phyloP scores from a whole-genome alignment of 2,888 invertebrate genomes.

The Drosophila emarginata region DNA sequence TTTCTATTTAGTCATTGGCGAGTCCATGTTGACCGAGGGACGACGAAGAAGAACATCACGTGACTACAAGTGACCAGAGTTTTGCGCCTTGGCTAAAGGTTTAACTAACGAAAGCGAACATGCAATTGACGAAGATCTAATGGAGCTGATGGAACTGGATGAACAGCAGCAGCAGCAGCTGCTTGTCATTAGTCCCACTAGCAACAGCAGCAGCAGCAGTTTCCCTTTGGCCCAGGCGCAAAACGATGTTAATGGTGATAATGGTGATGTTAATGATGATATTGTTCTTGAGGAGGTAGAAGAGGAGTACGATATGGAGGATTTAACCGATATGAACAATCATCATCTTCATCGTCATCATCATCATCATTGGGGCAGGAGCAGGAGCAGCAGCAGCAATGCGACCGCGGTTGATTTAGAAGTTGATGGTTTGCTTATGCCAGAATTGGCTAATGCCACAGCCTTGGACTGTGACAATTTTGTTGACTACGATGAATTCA shows the following conservation, averaged over 20 bases:
- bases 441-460: conserved; percentile 66
- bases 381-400: conserved; percentile 48
- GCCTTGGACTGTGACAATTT: conserved; percentile 71
- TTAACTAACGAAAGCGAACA: conserved; percentile 61
- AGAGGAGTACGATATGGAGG: background rate
- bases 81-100: conserved; percentile 83
- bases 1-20: conserved; percentile 73
- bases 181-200: conserved; percentile 48
- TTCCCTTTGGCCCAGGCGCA: conserved; percentile 79
- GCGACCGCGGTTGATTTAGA: conserved; percentile 37
- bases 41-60: conserved; percentile 87
- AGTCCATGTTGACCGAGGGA: conserved; percentile 79
- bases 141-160: conserved; percentile 61
- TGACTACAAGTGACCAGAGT: conserved; percentile 89
- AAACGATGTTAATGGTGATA: conserved; percentile 44
- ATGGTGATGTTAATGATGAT: conserved; percentile 27
- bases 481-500: conserved; percentile 80
- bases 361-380: conserved; percentile 37
- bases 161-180: conserved; percentile 36
- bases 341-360: background rate
- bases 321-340: background rate
- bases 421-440: conserved; percentile 70
- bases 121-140: conserved; percentile 66
- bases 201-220: conserved; percentile 46
- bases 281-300: background rate